These are phyloP conservation scores for Anhinga anhinga DNA, from an alignment of 2,113 vertebrate genomes.

Conservation along the genomic window DNA sequence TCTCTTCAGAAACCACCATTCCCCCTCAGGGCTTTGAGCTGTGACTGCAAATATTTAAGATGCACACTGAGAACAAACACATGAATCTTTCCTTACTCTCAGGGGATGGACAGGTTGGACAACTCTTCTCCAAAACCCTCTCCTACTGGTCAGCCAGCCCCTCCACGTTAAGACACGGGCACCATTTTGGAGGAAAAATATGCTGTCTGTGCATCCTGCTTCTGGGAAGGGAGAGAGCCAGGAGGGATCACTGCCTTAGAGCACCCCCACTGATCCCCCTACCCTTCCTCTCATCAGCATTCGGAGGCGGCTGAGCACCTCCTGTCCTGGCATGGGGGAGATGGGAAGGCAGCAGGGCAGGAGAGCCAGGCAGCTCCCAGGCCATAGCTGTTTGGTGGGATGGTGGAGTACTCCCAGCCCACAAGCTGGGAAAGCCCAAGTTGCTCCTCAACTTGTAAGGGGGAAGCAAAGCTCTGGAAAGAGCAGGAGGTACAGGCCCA, in stretches of 20 bases:
- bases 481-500: neutral
- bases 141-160: neutral
- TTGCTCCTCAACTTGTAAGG: no score
- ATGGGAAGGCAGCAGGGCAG: neutral
- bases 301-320: neutral
- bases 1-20: neutral
- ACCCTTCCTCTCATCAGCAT: neutral
- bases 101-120: neutral
- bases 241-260: neutral
- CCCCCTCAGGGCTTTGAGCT: neutral
- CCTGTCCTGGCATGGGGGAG: accelerated
- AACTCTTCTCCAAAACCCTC: neutral
- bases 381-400: neutral
- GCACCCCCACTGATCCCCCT: neutral
- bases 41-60: neutral
- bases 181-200: neutral
- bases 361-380: neutral
- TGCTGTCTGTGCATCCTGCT: neutral
- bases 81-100: neutral
- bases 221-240: neutral
- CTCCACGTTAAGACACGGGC: neutral
- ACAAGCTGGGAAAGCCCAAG: accelerated
- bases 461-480: neutral
- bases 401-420: neutral
- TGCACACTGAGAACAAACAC: neutral